Conservation (phyloP, 2,113 vertebrate genomes). For the Axis porcinus region DNA sequence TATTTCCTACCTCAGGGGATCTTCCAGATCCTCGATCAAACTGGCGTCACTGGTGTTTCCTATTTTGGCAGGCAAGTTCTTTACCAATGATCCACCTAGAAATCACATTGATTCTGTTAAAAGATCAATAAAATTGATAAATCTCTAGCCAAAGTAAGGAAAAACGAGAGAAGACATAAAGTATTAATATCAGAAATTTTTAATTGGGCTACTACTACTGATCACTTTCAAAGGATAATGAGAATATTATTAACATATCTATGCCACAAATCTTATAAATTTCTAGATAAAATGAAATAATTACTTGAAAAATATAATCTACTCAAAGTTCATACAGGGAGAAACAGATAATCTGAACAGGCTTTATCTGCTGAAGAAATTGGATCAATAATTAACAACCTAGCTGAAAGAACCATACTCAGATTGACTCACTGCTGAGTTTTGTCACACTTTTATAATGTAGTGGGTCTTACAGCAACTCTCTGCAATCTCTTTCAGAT, state of each 20-base stretch:
- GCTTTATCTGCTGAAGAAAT: background rate
- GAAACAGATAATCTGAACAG: background rate
- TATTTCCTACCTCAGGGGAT: too few species aligned
- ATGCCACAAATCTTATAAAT: background rate
- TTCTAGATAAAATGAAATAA: background rate
- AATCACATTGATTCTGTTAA: background rate
- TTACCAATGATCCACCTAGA: too few species aligned
- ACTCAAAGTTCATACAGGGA: background rate
- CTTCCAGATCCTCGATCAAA: too few species aligned
- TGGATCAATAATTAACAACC: background rate
- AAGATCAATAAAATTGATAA: background rate
- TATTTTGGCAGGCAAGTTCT: too few species aligned
- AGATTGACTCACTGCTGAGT: background rate
- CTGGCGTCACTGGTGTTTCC: too few species aligned
- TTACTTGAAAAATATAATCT: background rate
- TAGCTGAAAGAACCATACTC: background rate
- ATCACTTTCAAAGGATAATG: background rate
- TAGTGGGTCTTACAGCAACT: background rate
- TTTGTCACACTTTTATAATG: background rate
- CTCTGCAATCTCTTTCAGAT: background rate
- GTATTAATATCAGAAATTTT: background rate
- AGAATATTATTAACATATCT: background rate
- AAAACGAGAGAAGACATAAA: background rate
- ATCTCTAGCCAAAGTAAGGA: background rate
- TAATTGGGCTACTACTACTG: background rate